phyloP scores from a whole-genome alignment of 2,888 invertebrate genomes.

The Dryomyza anilis region DNA sequence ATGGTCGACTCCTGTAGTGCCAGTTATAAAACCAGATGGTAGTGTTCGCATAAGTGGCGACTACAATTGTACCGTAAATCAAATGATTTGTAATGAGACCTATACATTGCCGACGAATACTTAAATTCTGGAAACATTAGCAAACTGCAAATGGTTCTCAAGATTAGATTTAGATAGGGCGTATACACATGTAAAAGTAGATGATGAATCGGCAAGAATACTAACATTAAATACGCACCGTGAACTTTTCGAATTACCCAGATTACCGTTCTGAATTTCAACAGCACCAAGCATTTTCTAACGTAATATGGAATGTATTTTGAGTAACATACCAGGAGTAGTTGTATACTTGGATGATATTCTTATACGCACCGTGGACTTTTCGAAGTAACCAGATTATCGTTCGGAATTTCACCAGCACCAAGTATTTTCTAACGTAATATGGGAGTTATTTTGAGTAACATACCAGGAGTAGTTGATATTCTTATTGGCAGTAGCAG shows the following conservation, averaged over 20 bases:
- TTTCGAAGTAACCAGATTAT: no score
- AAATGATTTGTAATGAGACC: slow-evolving; percentile 22
- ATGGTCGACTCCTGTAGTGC: slow-evolving; percentile 16
- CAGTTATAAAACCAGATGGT: slow-evolving; percentile 20
- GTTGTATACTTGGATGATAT: no score
- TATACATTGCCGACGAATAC: slow-evolving; percentile 19
- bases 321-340: slow-evolving; percentile 18
- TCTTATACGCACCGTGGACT: no score
- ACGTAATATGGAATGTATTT: slow-evolving; percentile 26
- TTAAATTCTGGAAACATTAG: slow-evolving; percentile 17
- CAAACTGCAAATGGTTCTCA: slow-evolving; percentile 23
- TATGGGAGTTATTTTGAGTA: no score
- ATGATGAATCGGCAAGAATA: no score
- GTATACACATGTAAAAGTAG: no score
- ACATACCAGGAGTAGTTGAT: no score
- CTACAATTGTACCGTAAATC: slow-evolving; percentile 28
- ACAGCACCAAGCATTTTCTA: slow-evolving; percentile 30
- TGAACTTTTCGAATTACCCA: slow-evolving; percentile 22
- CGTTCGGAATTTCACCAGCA: no score
- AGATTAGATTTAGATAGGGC: slow-evolving; percentile 17
- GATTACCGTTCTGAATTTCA: slow-evolving; percentile 27
- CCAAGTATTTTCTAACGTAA: no score
- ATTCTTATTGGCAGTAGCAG: no score
- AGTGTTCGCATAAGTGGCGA: slow-evolving; percentile 26
- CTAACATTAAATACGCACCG: slow-evolving; percentile 25